A percentile compares a stretch with the other conserved stretches of the same genome.
These are phyloP conservation scores for Melanotus villosus DNA, from an alignment of 2,888 invertebrate species.

Conservation along the genomic window DNA sequence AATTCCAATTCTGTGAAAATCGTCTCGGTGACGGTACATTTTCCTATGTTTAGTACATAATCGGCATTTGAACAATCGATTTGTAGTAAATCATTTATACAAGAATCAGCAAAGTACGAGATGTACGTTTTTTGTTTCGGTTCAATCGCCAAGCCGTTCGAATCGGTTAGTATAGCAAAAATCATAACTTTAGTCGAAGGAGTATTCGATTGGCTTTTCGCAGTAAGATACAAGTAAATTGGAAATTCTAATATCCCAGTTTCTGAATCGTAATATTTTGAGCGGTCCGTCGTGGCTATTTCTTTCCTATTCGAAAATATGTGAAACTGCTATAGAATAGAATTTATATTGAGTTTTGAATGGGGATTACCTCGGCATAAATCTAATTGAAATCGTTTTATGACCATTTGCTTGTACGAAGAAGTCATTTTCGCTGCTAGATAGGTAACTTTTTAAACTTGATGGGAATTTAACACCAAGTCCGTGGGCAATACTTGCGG, in stretches of 20 bases:
- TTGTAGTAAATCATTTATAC: slow-evolving; percentile 51
- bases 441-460: slow-evolving; percentile 49
- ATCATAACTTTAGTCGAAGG: slow-evolving; percentile 53
- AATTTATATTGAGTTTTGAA: too few relatives aligned
- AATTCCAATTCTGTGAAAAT: slow-evolving; percentile 51
- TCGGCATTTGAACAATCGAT: slow-evolving; percentile 40
- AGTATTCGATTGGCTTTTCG: slow-evolving; percentile 46
- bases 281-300: slow-evolving; percentile 31
- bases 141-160: slow-evolving; percentile 44
- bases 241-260: slow-evolving; percentile 53
- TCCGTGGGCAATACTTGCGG: slow-evolving; percentile 42
- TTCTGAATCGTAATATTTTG: slow-evolving; percentile 38
- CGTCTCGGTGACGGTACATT: slow-evolving; percentile 53
- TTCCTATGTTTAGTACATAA: slow-evolving; percentile 53
- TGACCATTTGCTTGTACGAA: slow-evolving; percentile 26
- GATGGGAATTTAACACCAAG: slow-evolving; percentile 52
- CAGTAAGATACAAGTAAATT: slow-evolving; percentile 46
- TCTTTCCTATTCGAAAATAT: slow-evolving; percentile 25
- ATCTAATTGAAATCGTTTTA: slow-evolving; percentile 46
- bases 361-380: slow-evolving; percentile 52
- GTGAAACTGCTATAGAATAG: too few relatives aligned
- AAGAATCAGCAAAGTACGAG: slow-evolving; percentile 6
- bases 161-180: slow-evolving; percentile 53
- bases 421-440: slow-evolving; percentile 38
- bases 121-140: slow-evolving; percentile 33